Percentiles rank a stretch among this genome's conserved stretches.
Conservation (phyloP, 2,888 invertebrate genomes). For the Pyrgus malvae region DNA sequence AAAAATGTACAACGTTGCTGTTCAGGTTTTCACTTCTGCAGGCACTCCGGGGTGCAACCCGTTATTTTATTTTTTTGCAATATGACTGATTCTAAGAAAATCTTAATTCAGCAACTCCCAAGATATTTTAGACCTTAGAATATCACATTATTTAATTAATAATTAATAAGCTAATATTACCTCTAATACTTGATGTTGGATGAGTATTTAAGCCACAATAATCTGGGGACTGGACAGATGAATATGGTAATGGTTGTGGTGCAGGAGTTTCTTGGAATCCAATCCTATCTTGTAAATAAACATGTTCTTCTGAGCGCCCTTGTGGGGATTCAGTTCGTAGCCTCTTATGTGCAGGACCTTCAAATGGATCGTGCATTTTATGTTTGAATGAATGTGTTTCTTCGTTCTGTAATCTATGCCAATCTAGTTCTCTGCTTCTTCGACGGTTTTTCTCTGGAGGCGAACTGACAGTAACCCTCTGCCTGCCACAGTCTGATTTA, state of each 20-base stretch:
- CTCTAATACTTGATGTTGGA: constrained; percentile 46
- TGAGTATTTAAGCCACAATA: constrained; percentile 38
- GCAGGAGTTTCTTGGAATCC: background rate
- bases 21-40: too few species aligned
- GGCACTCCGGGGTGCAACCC: too few species aligned
- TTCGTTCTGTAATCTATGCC: background rate
- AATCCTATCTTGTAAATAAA: constrained; percentile 35
- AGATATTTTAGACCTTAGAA: too few species aligned
- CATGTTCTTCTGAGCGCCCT: constrained; percentile 24
- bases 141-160: too few species aligned
- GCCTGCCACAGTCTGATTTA: constrained; percentile 42
- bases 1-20: too few species aligned
- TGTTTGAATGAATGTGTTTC: constrained; percentile 40
- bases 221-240: constrained; percentile 60
- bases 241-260: constrained; percentile 1
- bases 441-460: constrained; percentile 43
- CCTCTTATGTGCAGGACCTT: constrained; percentile 53
- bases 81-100: too few species aligned
- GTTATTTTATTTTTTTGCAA: too few species aligned
- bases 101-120: too few species aligned
- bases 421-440: constrained; percentile 34
- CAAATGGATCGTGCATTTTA: constrained; percentile 46
- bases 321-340: constrained; percentile 42
- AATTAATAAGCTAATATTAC: too few species aligned
- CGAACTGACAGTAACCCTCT: constrained; percentile 49